phyloP scores from a whole-genome alignment of 1,140 invertebrate genomes.

The Archivesica marissinica region DNA sequence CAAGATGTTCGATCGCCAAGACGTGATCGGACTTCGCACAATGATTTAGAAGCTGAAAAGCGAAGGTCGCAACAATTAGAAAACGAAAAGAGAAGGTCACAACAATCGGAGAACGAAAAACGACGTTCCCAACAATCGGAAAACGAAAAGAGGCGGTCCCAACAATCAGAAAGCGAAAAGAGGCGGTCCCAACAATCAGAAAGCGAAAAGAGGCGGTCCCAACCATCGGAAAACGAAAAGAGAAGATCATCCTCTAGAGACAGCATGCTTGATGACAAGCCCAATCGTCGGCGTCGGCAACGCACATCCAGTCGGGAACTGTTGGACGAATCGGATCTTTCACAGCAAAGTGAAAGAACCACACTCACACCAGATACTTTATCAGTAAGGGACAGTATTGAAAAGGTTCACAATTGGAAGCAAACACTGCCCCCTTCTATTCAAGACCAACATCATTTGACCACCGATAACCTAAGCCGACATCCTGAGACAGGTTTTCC shows the following conservation, averaged over 20 bases:
- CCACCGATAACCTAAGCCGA: conserved; percentile 53
- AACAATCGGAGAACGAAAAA: conserved; percentile 55
- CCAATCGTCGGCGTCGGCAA: conserved; percentile 68
- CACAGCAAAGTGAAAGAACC: conserved; percentile 57
- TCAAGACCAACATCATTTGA: conserved; percentile 58
- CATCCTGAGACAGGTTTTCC: conserved; percentile 71
- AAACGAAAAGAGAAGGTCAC: conserved; percentile 63
- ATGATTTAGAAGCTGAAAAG: conserved; percentile 55
- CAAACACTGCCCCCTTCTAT: conserved; percentile 73
- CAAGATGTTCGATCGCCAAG: conserved; percentile 47
- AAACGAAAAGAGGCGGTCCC: conserved; percentile 61
- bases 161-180: conserved; percentile 56
- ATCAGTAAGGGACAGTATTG: conserved; percentile 81
- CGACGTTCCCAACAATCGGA: conserved; percentile 27
- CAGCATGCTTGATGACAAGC: conserved; percentile 76
- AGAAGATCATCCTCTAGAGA: conserved; percentile 77
- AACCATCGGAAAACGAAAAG: conserved; percentile 45
- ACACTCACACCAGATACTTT: conserved; percentile 81
- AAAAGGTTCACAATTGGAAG: conserved; percentile 81
- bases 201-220: conserved; percentile 63
- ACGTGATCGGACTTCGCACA: conserved; percentile 47
- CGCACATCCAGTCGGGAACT: conserved; percentile 76
- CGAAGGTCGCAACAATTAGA: conserved; percentile 66
- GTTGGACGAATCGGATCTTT: conserved; percentile 70
- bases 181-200: conserved; percentile 68